Conservation (phyloP, 2,888 invertebrate genomes). For the Malthinus flaveolus region DNA sequence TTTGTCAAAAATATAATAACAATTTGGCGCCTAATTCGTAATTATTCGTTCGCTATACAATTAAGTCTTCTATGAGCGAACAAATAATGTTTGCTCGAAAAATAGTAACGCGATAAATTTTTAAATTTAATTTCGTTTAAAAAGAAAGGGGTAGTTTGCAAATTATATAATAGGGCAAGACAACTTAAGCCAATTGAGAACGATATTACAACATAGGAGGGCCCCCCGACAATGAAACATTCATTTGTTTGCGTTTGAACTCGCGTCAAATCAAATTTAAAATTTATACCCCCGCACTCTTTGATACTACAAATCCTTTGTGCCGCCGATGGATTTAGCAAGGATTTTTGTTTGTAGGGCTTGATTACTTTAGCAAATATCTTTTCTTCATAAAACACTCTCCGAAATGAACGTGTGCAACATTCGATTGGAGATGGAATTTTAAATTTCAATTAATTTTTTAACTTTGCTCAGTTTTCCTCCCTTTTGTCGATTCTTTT, state of each 20-base stretch:
- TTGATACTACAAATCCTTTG: slow-evolving; percentile 50
- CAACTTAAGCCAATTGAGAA: slow-evolving; percentile 53
- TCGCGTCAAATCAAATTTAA: slow-evolving; percentile 54
- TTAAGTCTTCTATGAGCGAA: too few species aligned
- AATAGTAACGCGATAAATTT: slow-evolving; percentile 14
- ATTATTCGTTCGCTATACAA: too few species aligned
- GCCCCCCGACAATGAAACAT: slow-evolving; percentile 46
- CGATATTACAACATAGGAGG: slow-evolving; percentile 33
- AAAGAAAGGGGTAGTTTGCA: slow-evolving; percentile 30
- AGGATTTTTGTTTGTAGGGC: slow-evolving; percentile 50
- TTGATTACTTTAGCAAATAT: slow-evolving; percentile 53
- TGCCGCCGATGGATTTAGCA: slow-evolving; percentile 47
- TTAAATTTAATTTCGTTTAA: slow-evolving; percentile 34
- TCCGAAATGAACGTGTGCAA: too few species aligned
- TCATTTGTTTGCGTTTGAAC: slow-evolving; percentile 51
- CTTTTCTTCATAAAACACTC: slow-evolving; percentile 35
- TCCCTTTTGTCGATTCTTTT: too few species aligned
- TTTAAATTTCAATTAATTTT: too few species aligned
- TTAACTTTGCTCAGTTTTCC: too few species aligned
- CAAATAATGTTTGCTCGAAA: too few species aligned
- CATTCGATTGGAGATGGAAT: too few species aligned
- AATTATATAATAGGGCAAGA: slow-evolving; percentile 38
- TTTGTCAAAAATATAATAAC: too few species aligned
- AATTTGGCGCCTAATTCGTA: too few species aligned
- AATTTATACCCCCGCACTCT: slow-evolving; percentile 51